A percentile compares a stretch with the other conserved stretches of the same genome.
Evolutionary conservation across 2,888 invertebrate species (phyloP).

Genomic region (Elysia crispata): DNA sequence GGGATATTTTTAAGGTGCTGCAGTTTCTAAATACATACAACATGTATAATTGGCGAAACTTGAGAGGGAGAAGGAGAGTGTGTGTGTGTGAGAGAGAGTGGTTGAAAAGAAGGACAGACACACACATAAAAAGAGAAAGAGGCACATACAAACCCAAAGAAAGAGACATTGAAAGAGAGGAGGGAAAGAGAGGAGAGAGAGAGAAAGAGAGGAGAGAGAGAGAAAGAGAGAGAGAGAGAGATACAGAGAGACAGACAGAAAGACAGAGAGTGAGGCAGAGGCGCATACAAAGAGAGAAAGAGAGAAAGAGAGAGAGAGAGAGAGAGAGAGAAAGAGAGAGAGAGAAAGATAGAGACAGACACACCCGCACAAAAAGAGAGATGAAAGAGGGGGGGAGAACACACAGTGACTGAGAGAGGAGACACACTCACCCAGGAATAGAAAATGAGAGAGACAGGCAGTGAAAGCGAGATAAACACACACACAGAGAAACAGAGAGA

Average conservation of each 20-base stretch:
- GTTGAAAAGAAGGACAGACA: too few species aligned
- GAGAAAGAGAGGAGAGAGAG: background rate
- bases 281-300: background rate
- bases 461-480: too few species aligned
- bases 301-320: conserved; percentile 13
- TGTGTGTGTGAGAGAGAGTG: too few species aligned
- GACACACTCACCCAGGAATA: too few species aligned
- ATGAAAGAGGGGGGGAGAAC: background rate
- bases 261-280: conserved; percentile 1
- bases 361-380: background rate
- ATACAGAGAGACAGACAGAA: conserved; percentile 15
- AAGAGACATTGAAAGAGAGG: background rate
- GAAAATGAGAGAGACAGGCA: too few species aligned
- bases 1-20: too few species aligned
- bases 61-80: too few species aligned
- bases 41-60: too few species aligned
- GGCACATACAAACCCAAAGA: background rate
- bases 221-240: conserved; percentile 6
- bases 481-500: too few species aligned
- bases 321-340: background rate
- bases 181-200: background rate
- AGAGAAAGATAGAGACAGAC: background rate
- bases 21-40: too few species aligned
- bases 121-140: background rate
- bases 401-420: too few species aligned